A percentile compares a stretch with the other conserved stretches of the same genome.
These are phyloP conservation scores for Notodonta dromedarius DNA, from an alignment of 2,888 invertebrate species.

Conservation along the genomic window DNA sequence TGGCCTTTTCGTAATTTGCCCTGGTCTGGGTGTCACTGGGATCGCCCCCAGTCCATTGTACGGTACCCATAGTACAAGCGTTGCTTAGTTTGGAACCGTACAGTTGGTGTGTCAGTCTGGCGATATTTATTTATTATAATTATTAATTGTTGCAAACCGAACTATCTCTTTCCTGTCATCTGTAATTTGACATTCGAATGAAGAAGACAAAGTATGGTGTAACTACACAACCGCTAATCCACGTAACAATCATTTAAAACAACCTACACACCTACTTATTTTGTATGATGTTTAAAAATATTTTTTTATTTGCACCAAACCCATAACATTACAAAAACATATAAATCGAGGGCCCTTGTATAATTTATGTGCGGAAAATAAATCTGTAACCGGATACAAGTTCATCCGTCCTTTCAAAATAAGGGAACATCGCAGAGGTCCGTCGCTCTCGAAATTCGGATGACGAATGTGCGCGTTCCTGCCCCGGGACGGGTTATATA, in stretches of 20 bases:
- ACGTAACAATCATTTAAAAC: neutral
- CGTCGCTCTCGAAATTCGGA: constrained; percentile 59
- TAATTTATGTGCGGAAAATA: constrained; percentile 68
- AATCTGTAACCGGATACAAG: constrained; percentile 72
- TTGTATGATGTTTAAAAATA: constrained; percentile 5
- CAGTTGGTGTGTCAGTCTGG: too few species aligned
- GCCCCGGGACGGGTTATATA: constrained; percentile 74
- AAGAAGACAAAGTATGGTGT: too few species aligned
- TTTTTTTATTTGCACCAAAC: constrained; percentile 15
- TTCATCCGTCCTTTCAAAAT: constrained; percentile 72
- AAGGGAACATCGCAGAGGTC: constrained; percentile 58
- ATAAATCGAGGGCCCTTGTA: constrained; percentile 50
- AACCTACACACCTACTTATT: neutral
- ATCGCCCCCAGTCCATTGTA: too few species aligned
- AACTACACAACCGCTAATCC: too few species aligned
- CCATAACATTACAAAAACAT: constrained; percentile 43
- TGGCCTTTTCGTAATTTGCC: too few species aligned
- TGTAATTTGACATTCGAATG: too few species aligned
- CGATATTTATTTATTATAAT: too few species aligned
- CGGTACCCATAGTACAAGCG: too few species aligned
- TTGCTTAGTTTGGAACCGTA: too few species aligned
- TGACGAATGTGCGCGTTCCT: constrained; percentile 73
- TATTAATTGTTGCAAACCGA: too few species aligned
- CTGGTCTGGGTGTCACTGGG: too few species aligned
- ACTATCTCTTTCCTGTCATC: too few species aligned